Conservation (phyloP, 2,888 invertebrate genomes). For the Mesorhabditis sp. region DNA sequence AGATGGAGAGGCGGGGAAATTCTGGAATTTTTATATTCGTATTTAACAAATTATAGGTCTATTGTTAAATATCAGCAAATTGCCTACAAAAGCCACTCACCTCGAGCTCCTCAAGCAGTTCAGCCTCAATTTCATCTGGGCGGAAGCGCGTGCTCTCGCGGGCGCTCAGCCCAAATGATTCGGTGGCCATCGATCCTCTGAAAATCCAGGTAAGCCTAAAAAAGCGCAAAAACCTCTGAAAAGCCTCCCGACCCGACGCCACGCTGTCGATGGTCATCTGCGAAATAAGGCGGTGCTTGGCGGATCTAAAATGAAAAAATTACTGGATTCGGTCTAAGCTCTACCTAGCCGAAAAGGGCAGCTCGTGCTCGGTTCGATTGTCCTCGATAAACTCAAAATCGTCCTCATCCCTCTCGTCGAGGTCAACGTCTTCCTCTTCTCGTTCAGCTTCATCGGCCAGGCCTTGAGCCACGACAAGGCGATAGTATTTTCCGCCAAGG, state of each 20-base stretch:
- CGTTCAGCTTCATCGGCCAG: not conserved
- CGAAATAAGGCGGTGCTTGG: too few species aligned
- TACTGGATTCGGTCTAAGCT: too few species aligned
- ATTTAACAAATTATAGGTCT: too few species aligned
- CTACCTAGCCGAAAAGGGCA: too few species aligned
- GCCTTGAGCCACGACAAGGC: not conserved
- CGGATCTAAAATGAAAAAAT: too few species aligned
- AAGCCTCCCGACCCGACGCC: constrained; percentile 2
- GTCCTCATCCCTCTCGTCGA: not conserved
- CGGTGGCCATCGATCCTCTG: not conserved
- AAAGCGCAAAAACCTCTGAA: not conserved
- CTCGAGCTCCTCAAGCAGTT: not conserved
- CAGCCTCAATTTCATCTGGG: not conserved
- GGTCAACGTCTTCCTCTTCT: not conserved
- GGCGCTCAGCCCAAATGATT: not conserved
- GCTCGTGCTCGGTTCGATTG: too few species aligned
- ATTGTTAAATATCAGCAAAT: too few species aligned
- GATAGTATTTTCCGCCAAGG: constrained; percentile 10
- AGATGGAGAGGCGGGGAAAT: too few species aligned
- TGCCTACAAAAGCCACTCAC: too few species aligned
- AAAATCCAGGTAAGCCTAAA: not conserved
- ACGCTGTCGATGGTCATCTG: constrained; percentile 1
- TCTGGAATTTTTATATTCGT: too few species aligned
- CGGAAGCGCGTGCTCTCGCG: not conserved
- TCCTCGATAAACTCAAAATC: too few species aligned